Percentiles rank a stretch among this genome's conserved stretches.
phyloP scores from a whole-genome alignment of 2,113 vertebrate genomes.

The Mormyrus iriodes region DNA sequence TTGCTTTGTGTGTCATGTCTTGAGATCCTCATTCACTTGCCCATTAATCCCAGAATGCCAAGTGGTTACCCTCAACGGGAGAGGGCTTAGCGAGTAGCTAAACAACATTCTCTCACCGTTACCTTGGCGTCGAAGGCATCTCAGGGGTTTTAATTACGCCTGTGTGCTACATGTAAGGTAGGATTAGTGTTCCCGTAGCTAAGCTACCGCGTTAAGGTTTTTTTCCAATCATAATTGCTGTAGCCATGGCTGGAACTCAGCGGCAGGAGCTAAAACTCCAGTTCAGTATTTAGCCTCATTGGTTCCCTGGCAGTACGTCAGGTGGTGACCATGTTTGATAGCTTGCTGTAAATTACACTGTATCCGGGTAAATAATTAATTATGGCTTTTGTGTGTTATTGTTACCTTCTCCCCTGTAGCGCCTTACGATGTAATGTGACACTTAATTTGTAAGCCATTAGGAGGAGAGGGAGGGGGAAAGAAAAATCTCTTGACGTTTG shows the following conservation, averaged over 20 bases:
- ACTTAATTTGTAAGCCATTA: slow-evolving; percentile 15
- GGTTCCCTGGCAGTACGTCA: not conserved
- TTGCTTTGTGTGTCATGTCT: not conserved
- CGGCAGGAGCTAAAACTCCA: not conserved
- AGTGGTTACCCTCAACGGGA: not conserved
- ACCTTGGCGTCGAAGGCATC: not conserved
- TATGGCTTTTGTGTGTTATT: slow-evolving; percentile 12
- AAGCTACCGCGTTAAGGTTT: not conserved
- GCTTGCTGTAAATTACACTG: slow-evolving; percentile 14
- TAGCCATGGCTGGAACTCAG: not conserved
- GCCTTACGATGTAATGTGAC: slow-evolving; percentile 5
- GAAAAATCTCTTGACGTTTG: not conserved
- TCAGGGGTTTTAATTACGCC: not conserved
- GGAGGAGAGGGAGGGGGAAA: not conserved
- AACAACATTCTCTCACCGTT: not conserved
- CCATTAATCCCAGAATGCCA: not conserved
- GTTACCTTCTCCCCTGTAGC: not conserved
- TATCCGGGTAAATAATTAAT: slow-evolving; percentile 24
- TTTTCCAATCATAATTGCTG: not conserved
- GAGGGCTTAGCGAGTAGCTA: not conserved
- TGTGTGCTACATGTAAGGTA: not conserved
- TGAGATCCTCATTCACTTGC: not conserved
- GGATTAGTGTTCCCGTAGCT: slow-evolving; percentile 2
- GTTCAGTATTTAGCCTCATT: not conserved
- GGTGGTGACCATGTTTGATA: not conserved